Conservation (phyloP, 2,888 invertebrate genomes). For the Chydorus sphaericus region DNA sequence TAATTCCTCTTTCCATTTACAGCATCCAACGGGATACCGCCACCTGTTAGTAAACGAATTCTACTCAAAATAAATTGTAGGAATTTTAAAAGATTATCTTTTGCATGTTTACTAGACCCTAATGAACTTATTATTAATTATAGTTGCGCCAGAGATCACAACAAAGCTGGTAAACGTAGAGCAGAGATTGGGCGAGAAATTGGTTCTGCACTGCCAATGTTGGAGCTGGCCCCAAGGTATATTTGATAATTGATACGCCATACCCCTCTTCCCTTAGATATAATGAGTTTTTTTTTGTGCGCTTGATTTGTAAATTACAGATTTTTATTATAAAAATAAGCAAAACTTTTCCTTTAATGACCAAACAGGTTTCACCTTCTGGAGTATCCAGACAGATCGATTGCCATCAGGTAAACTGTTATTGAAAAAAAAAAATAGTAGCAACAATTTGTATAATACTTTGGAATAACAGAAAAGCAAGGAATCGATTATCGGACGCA, state of each 20-base stretch:
- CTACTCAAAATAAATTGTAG: conserved; percentile 18
- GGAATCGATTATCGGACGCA: background rate
- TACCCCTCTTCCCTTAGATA: no score
- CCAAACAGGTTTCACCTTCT: background rate
- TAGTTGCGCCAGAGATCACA: conserved; percentile 11
- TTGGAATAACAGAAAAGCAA: background rate
- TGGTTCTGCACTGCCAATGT: conserved; percentile 11
- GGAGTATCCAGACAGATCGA: background rate
- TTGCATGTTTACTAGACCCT: background rate
- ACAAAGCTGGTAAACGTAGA: background rate
- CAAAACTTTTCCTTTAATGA: background rate
- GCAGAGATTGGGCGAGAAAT: background rate
- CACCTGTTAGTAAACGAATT: conserved; percentile 19
- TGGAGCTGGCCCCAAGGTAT: conserved; percentile 3
- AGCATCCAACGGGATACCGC: conserved; percentile 15
- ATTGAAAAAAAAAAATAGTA: background rate
- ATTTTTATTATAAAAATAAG: no score
- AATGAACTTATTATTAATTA: background rate
- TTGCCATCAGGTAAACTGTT: background rate
- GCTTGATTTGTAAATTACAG: no score
- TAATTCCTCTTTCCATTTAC: background rate
- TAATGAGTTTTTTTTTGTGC: no score
- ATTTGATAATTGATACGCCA: no score
- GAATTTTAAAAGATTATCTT: background rate
- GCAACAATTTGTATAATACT: background rate